These are phyloP conservation scores for Anhinga rufa DNA, from an alignment of 2,113 vertebrate species.

Conservation along the genomic window DNA sequence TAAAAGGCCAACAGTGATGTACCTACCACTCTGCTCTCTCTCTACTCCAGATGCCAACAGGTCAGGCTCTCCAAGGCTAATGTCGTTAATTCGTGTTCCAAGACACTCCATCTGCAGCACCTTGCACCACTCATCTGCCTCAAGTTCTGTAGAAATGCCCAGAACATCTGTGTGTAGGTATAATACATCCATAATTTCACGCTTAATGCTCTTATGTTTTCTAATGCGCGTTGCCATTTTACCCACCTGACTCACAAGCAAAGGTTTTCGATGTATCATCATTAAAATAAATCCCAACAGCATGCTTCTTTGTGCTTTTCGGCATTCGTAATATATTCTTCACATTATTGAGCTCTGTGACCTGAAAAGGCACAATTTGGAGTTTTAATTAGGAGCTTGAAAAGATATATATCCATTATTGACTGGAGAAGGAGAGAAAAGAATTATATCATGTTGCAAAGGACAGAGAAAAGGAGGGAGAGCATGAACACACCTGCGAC, in stretches of 20 bases:
- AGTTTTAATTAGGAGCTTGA: background rate
- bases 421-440: background rate
- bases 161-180: constrained; percentile 14
- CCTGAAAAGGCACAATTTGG: constrained; percentile 57
- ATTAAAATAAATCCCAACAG: constrained; percentile 75
- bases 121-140: constrained; percentile 85
- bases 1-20: background rate
- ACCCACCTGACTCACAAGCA: constrained; percentile 84
- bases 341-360: constrained; percentile 81
- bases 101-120: constrained; percentile 80
- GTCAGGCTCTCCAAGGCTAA: constrained; percentile 82
- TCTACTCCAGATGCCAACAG: constrained; percentile 79
- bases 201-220: background rate
- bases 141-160: constrained; percentile 72
- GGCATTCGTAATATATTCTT: constrained; percentile 73
- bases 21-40: constrained; percentile 82
- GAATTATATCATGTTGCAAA: background rate
- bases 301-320: constrained; percentile 79
- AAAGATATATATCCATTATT: background rate
- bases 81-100: constrained; percentile 71
- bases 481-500: background rate
- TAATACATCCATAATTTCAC: background rate
- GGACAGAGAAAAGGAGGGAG: background rate
- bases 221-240: too few species aligned
- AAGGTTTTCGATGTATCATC: constrained; percentile 83